Base-by-base conservation (phyloP, 2,113 vertebrate species). In the Ondatra zibethicus region DNA sequence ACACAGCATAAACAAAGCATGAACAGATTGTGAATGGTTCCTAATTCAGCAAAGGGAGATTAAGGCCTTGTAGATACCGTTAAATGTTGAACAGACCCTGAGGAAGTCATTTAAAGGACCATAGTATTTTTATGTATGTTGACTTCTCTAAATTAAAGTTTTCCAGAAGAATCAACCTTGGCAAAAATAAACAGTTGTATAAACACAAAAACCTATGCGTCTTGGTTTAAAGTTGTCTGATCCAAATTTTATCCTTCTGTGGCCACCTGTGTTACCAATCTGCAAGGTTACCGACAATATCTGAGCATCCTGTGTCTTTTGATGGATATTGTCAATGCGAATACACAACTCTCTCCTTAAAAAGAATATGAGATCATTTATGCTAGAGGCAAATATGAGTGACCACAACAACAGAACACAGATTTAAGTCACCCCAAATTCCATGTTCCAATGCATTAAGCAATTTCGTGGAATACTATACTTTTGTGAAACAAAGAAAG, bases 31-130 rank as follows among this genome's bases (percentile, higher is more conserved):
- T 45, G 87, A 96, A 72, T 78, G 55, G 77, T 88, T 96, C 55
- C 87, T 95, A 96, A 97, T 96, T 97, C 93, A 97, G 96, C 91
- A 76, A 96, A 91, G 92, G 95, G 65, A 97, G 94, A 96, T 96
- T 93, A 93, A 3, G 0, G 36, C 76, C 95, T 96, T 92, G 73
- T 39, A 95, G 92, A 84, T 92, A 92, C 39, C 75, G 13, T 92
- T 96, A 95, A 97, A 93, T 96, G 70, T 89, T 94, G 91, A 94
- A 88, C 23, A 92, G 63, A 90, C 76, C 87, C 87, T 0, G 5
- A 76, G 91, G 91, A 95, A 88, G 47, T 70, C 10, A 94, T 95
- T 96, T 96, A 70, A 93, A 94, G 63, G 58, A 25, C 63, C 13
- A 65, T 45, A 61, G 39, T 92, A 88, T 93, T 96, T 88, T 86